phyloP scores from a whole-genome alignment of 2,888 invertebrate genomes.

The Metellina segmentata region DNA sequence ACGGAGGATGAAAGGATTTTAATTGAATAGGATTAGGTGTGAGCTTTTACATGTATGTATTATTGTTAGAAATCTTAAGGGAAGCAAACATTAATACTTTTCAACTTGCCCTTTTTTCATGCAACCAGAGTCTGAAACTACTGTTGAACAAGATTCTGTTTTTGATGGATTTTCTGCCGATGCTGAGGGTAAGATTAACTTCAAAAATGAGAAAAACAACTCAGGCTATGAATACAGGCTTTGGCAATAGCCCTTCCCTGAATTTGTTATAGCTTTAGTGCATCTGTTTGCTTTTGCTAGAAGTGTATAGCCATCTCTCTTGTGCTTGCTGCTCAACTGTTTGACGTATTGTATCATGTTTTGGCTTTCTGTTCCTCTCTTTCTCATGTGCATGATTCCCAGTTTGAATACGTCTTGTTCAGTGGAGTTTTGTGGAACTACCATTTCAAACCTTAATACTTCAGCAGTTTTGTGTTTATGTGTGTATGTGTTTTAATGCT shows the following conservation, averaged over 20 bases:
- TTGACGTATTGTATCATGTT: constrained; percentile 62
- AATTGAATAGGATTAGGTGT: background rate
- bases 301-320: constrained; percentile 70
- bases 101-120: constrained; percentile 73
- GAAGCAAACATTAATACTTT: constrained; percentile 46
- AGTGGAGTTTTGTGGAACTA: constrained; percentile 64
- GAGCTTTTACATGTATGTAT: constrained; percentile 4
- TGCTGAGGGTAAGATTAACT: constrained; percentile 65
- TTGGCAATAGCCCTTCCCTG: constrained; percentile 62
- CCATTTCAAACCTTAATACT: constrained; percentile 24
- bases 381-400: constrained; percentile 69
- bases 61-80: constrained; percentile 18
- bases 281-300: constrained; percentile 73
- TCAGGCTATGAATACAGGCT: constrained; percentile 54
- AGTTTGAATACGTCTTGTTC: constrained; percentile 62
- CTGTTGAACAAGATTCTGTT: constrained; percentile 71
- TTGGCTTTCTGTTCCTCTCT: constrained; percentile 62
- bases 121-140: constrained; percentile 75
- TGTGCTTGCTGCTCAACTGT: constrained; percentile 71
- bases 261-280: constrained; percentile 66
- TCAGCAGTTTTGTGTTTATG: constrained; percentile 35
- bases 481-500: constrained; percentile 46
- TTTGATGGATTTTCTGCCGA: constrained; percentile 72
- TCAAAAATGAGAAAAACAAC: constrained; percentile 34
- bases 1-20: background rate